These are phyloP conservation scores for Ceratosolen fusciceps DNA, from an alignment of 1,140 invertebrate genomes.

Conservation along the genomic window DNA sequence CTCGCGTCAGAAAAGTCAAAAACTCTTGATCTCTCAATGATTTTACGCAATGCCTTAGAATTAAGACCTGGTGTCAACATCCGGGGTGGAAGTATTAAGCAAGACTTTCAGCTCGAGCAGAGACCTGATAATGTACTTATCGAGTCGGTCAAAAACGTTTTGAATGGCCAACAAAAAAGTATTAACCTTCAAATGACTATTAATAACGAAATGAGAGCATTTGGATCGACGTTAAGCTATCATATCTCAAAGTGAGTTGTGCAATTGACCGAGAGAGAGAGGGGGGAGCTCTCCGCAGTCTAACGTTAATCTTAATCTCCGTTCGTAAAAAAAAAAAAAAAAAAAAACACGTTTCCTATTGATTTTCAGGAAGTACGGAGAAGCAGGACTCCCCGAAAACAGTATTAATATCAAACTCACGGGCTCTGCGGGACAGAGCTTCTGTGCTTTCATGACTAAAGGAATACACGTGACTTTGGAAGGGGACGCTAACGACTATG, in stretches of 20 bases:
- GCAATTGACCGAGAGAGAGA: too few relatives aligned
- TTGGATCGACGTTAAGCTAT: conserved; percentile 94
- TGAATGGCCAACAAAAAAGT: conserved; percentile 79
- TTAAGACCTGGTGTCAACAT: conserved; percentile 93
- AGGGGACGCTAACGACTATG: conserved; percentile 99
- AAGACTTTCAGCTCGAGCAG: conserved; percentile 94
- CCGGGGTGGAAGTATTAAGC: conserved; percentile 86
- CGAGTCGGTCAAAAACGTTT: conserved; percentile 79
- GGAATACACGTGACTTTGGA: conserved; percentile 93
- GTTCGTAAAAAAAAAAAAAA: too few relatives aligned
- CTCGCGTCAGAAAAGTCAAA: conserved; percentile 82
- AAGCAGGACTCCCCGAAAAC: conserved; percentile 87
- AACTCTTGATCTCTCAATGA: conserved; percentile 85
- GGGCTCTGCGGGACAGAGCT: conserved; percentile 98
- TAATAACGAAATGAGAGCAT: conserved; percentile 92
- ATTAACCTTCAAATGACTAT: conserved; percentile 87
- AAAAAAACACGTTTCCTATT: too few relatives aligned
- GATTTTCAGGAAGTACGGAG: conserved; percentile 84
- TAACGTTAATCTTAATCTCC: too few relatives aligned
- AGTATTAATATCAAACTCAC: conserved; percentile 89
- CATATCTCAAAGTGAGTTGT: conserved; percentile 88
- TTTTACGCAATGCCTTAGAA: conserved; percentile 91
- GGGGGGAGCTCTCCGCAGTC: too few relatives aligned
- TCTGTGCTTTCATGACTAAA: conserved; percentile 96
- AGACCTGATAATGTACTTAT: conserved; percentile 90